A percentile compares a stretch with the other conserved stretches of the same genome.
Evolutionary conservation across 2,888 invertebrate genomes (phyloP).

Genomic region (Nemotelus pantherinus): DNA sequence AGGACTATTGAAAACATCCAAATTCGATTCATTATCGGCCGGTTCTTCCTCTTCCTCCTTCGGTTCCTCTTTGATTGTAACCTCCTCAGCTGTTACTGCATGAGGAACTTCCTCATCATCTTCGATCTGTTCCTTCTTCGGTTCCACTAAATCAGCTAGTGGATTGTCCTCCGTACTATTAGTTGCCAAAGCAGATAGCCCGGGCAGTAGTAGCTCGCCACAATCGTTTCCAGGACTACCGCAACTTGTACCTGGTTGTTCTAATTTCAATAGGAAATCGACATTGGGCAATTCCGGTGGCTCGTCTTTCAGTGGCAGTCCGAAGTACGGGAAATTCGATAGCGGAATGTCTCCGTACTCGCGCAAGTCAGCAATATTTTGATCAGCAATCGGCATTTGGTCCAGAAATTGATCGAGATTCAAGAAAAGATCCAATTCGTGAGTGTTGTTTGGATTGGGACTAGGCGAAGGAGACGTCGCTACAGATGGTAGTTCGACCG

Average conservation of each 20-base stretch:
- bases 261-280: slow-evolving; percentile 55
- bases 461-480: slow-evolving; percentile 1
- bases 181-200: slow-evolving; percentile 63
- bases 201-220: slow-evolving; percentile 54
- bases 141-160: slow-evolving; percentile 3
- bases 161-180: slow-evolving; percentile 34
- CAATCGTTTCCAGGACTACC: slow-evolving; percentile 61
- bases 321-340: slow-evolving; percentile 57
- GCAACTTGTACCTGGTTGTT: slow-evolving; percentile 58
- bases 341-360: slow-evolving; percentile 66
- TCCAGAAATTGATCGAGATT: slow-evolving; percentile 61
- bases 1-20: slow-evolving; percentile 51
- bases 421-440: slow-evolving; percentile 59
- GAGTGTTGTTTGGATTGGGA: slow-evolving; percentile 46
- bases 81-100: neutral
- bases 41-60: slow-evolving; percentile 23
- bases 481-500: slow-evolving; percentile 26
- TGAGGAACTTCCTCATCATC: slow-evolving; percentile 45
- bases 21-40: neutral
- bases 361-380: slow-evolving; percentile 70
- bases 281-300: slow-evolving; percentile 57
- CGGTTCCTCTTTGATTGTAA: slow-evolving; percentile 47
- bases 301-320: slow-evolving; percentile 64
- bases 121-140: slow-evolving; percentile 37
- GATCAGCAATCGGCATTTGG: slow-evolving; percentile 67